These are phyloP conservation scores for Cliona cf. orientalis DNA, from an alignment of 37 sponge, comb jelly and placozoan species.

Conservation along the genomic window DNA sequence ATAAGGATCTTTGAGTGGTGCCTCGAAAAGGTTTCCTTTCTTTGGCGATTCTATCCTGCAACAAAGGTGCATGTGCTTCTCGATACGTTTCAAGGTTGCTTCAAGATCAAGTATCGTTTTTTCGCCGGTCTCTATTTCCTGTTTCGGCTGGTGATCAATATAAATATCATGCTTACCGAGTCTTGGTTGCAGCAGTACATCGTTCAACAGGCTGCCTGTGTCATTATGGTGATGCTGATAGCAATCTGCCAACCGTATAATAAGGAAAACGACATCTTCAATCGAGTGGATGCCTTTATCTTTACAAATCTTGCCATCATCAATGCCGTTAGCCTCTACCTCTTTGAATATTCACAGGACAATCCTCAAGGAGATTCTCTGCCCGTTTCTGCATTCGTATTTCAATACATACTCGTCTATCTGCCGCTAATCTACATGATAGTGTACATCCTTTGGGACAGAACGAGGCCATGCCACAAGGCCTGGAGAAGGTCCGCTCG, in stretches of 20 bases:
- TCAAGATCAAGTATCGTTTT: slow-evolving; percentile 28
- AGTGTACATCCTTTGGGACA: not conserved
- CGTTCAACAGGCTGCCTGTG: slow-evolving; percentile 19
- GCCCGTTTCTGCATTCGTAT: not conserved
- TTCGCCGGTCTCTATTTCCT: slow-evolving; percentile 65
- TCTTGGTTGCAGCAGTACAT: not conserved
- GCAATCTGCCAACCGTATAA: slow-evolving; percentile 45
- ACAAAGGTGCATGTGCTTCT: slow-evolving; percentile 41
- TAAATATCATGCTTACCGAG: not conserved
- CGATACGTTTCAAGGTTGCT: slow-evolving; percentile 65
- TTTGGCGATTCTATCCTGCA: slow-evolving; percentile 20
- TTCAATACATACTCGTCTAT: slow-evolving; percentile 32
- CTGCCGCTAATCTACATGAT: slow-evolving; percentile 32
- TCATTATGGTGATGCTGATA: slow-evolving; percentile 4
- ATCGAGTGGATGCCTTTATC: slow-evolving; percentile 38
- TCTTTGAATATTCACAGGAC: not conserved
- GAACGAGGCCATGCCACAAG: not conserved
- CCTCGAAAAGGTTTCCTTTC: not conserved
- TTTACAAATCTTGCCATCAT: slow-evolving; percentile 37
- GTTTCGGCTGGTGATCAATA: slow-evolving; percentile 21
- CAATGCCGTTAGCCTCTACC: slow-evolving; percentile 40
- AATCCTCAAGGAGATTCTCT: not conserved
- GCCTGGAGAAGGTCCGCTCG: too few relatives aligned
- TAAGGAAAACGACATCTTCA: slow-evolving; percentile 8
- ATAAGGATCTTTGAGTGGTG: slow-evolving; percentile 29